These are phyloP conservation scores for Elaphurus davidianus DNA, from an alignment of 2,113 vertebrate genomes.

Conservation along the genomic window DNA sequence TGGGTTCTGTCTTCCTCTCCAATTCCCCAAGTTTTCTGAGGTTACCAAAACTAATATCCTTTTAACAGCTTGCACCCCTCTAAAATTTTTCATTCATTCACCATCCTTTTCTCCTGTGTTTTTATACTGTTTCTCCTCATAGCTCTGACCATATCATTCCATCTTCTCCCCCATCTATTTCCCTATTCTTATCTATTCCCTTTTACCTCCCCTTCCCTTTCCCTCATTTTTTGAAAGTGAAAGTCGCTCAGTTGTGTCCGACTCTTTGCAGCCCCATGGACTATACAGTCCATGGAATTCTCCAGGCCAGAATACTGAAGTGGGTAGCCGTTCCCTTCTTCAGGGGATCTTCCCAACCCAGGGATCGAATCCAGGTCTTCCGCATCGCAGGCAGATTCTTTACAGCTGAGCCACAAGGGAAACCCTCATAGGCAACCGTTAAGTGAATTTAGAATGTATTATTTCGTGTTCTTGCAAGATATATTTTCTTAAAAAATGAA, in stretches of 20 bases:
- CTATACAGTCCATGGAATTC: neutral
- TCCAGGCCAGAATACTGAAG: neutral
- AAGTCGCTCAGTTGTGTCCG: neutral
- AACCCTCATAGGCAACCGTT: neutral
- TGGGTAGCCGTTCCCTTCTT: neutral
- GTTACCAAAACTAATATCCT: neutral
- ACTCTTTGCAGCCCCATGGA: neutral
- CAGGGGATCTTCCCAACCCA: neutral
- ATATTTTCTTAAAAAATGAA: neutral
- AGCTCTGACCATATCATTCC: neutral
- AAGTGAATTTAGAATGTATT: neutral
- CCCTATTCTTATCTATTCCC: neutral
- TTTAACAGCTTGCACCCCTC: neutral
- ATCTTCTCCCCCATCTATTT: neutral
- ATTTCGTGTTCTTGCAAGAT: slow-evolving; percentile 1
- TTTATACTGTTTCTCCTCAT: neutral
- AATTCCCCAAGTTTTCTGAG: neutral
- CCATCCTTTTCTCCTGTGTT: neutral
- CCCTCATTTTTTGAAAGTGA: neutral
- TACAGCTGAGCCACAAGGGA: neutral
- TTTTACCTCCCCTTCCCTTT: neutral
- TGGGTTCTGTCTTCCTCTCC: neutral
- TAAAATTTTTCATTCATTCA: neutral
- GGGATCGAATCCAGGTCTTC: neutral
- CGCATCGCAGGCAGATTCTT: neutral